phyloP scores from a whole-genome alignment of 2,888 invertebrate genomes.

The Macrosoma leucophasiata region DNA sequence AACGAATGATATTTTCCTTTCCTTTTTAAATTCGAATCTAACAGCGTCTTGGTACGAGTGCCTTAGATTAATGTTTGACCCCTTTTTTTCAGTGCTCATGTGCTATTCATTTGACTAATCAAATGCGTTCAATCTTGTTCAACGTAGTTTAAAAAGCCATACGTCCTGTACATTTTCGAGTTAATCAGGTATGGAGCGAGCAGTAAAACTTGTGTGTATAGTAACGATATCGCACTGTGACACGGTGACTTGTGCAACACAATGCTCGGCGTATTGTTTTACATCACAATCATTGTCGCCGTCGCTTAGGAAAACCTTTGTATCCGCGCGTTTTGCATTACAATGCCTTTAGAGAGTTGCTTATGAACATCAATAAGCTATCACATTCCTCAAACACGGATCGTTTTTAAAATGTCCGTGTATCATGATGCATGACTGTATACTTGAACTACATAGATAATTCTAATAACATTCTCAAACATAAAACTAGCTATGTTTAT shows the following conservation, averaged over 20 bases:
- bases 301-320: constrained; percentile 7
- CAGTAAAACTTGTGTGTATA: too few species aligned
- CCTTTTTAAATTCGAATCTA: constrained; percentile 47
- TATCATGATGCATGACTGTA: too few species aligned
- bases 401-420: too few species aligned
- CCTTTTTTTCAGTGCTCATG: constrained; percentile 39
- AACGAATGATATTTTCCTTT: constrained; percentile 36
- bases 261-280: constrained; percentile 17
- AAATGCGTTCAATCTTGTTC: too few species aligned
- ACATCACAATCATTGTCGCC: constrained; percentile 2
- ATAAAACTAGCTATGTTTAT: too few species aligned
- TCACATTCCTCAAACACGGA: constrained; percentile 24
- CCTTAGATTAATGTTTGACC: constrained; percentile 52
- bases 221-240: too few species aligned
- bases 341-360: constrained; percentile 29
- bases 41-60: constrained; percentile 76
- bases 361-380: constrained; percentile 28
- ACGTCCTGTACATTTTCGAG: constrained; percentile 30
- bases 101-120: constrained; percentile 36
- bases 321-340: constrained; percentile 31
- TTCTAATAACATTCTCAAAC: too few species aligned
- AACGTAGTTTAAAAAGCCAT: not conserved
- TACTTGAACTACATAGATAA: too few species aligned
- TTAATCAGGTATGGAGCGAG: constrained; percentile 34
- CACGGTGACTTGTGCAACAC: too few species aligned